Evolutionary conservation across 2,797 vertebrate species (phyloP), one percentile per base, ranked within the genome.

Genomic region (Psittacula echo): DNA sequence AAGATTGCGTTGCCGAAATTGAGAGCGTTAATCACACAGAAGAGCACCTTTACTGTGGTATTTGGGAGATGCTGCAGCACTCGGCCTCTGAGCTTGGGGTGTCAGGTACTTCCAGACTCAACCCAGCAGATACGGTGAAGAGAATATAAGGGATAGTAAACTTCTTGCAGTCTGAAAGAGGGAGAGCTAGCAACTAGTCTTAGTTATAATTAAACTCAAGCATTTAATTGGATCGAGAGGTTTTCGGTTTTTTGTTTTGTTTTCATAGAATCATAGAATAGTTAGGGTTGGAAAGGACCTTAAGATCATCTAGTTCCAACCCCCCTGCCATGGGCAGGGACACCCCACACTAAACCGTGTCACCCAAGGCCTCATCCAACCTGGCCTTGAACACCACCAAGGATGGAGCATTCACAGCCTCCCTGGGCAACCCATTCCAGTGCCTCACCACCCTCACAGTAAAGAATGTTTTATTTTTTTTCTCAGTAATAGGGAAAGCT

Each of bases 11-110:
- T 76, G 92, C 91, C 47, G 32, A 9, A 48, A 62, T 13, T 60
- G 76, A 61, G 93, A 93, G 72, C 90, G 13, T 90, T 90, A 58
- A 75, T 94, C 64, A 47, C 39, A n/a, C 2, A 24, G 78, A 75
- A 56, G 22, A 83, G 87, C 88, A 72, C 13, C 39, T 90, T 67
- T 37, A 15, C 13, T 23, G 10, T 19, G 13, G 91, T n/a, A 23
- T 21, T 67, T 89, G 88, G 79, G 68, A 61, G 85, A 82, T 30
- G 5, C 4, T 7, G 27, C 71, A 71, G 87, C 44, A 4, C 3
- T n/a, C 9, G 51, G 58, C 47, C 39, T 65, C 71, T 22, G 56
- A 58, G 50, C 74, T 44, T n/a, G 7, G 32, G 30, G n/a, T 37
- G 72, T 37, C 41, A 34, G 22, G 5, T 15, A 34, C 77, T 54